A percentile compares a stretch with the other conserved stretches of the same genome.
These are phyloP conservation scores for Galerucella pusilla DNA, from an alignment of 2,888 invertebrate species.

Conservation along the genomic window DNA sequence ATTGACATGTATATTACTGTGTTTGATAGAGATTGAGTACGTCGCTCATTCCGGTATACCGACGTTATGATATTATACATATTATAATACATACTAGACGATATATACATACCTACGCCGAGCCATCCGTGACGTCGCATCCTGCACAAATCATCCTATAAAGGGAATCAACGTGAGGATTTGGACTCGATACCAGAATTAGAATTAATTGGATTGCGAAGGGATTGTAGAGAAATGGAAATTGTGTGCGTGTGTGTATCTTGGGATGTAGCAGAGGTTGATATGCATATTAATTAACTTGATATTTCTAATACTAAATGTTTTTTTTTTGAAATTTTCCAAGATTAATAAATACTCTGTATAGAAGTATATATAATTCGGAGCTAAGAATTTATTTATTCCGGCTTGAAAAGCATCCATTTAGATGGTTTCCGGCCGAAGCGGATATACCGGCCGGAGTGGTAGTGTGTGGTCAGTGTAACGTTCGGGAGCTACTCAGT, in stretches of 20 bases:
- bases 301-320: no score
- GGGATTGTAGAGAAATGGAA: conserved; percentile 21
- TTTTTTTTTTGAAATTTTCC: no score
- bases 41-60: conserved; percentile 44
- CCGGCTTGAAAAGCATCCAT: conserved; percentile 61
- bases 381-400: conserved; percentile 59
- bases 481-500: no score
- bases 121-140: conserved; percentile 30
- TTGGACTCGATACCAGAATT: conserved; percentile 42
- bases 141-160: conserved; percentile 49
- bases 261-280: conserved; percentile 19
- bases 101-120: conserved; percentile 16
- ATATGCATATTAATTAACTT: conserved; percentile 14
- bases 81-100: neutral
- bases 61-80: conserved; percentile 40
- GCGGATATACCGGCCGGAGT: conserved; percentile 59
- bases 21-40: conserved; percentile 56
- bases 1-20: conserved; percentile 59
- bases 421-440: conserved; percentile 60
- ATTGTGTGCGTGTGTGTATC: conserved; percentile 21
- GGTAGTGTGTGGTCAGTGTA: conserved; percentile 51
- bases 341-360: neutral
- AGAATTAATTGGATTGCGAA: conserved; percentile 40
- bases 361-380: neutral
- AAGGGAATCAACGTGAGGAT: conserved; percentile 42